Conservation (phyloP, 2,113 vertebrate species). For the Electrona antarctica region DNA sequence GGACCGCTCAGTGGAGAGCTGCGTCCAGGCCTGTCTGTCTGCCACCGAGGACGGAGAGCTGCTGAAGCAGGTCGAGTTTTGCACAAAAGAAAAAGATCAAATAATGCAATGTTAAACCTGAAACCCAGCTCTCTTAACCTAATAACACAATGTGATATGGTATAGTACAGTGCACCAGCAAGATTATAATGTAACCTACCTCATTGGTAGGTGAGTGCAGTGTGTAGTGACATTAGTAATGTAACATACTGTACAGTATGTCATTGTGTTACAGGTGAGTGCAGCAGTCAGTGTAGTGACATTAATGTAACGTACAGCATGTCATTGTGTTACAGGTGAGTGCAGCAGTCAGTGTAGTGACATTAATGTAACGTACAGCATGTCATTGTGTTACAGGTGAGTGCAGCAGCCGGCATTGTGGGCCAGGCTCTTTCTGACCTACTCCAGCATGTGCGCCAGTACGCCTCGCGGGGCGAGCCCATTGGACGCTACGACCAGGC, state of each 20-base stretch:
- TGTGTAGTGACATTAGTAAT: too few species aligned
- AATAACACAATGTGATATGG: background rate
- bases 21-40: constrained; percentile 91
- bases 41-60: constrained; percentile 90
- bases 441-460: constrained; percentile 94
- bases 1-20: constrained; percentile 96
- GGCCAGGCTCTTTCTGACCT: constrained; percentile 93
- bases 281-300: too few species aligned
- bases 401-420: constrained; percentile 88
- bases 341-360: constrained; percentile 81
- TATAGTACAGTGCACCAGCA: constrained; percentile 83
- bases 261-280: too few species aligned
- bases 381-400: constrained; percentile 64
- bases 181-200: constrained; percentile 22
- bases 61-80: constrained; percentile 87
- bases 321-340: constrained; percentile 69
- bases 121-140: too few species aligned
- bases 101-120: too few species aligned
- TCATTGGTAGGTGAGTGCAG: too few species aligned
- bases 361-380: too few species aligned
- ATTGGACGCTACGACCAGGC: constrained; percentile 99
- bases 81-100: background rate
- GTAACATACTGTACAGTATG: too few species aligned
- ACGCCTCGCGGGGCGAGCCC: constrained; percentile 92
- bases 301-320: background rate